Percentiles rank a stretch among this genome's conserved stretches.
These are phyloP conservation scores for Phthorimaea operculella DNA, from an alignment of 1,140 invertebrate species.

Conservation along the genomic window DNA sequence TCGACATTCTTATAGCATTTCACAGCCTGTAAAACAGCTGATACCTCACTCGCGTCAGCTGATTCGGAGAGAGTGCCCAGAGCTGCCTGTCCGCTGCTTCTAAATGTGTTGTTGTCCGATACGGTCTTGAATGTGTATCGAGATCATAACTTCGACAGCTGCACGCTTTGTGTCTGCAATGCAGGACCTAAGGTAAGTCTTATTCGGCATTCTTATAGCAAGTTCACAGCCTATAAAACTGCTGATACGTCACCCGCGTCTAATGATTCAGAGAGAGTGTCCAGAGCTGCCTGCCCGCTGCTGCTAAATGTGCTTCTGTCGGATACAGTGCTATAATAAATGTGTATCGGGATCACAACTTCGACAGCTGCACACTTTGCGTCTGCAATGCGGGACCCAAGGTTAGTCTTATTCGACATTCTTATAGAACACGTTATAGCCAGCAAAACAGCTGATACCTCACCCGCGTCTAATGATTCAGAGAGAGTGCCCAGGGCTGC, in stretches of 20 bases:
- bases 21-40: too few species aligned
- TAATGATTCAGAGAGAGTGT: conserved; percentile 29
- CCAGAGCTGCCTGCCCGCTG: conserved; percentile 89
- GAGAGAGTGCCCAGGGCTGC: conserved; percentile 72
- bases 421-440: too few species aligned
- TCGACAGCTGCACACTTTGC: conserved; percentile 97
- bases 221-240: too few species aligned
- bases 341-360: conserved; percentile 97
- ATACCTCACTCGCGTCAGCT: conserved; percentile 70
- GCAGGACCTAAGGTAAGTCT: conserved; percentile 42
- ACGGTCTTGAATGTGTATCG: conserved; percentile 89
- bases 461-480: conserved; percentile 56
- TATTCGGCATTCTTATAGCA: conserved; percentile 97
- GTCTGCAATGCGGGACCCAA: conserved; percentile 94
- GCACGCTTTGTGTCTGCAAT: too few species aligned
- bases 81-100: conserved; percentile 87
- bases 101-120: conserved; percentile 93
- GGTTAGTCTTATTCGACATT: conserved; percentile 33
- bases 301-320: conserved; percentile 92
- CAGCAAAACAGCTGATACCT: conserved; percentile 73
- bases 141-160: too few species aligned
- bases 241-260: too few species aligned
- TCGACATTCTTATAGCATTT: too few species aligned
- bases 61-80: conserved; percentile 56
- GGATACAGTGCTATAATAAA: conserved; percentile 91